Conservation (phyloP, 2,888 invertebrate genomes). For the Rhagonycha fulva region DNA sequence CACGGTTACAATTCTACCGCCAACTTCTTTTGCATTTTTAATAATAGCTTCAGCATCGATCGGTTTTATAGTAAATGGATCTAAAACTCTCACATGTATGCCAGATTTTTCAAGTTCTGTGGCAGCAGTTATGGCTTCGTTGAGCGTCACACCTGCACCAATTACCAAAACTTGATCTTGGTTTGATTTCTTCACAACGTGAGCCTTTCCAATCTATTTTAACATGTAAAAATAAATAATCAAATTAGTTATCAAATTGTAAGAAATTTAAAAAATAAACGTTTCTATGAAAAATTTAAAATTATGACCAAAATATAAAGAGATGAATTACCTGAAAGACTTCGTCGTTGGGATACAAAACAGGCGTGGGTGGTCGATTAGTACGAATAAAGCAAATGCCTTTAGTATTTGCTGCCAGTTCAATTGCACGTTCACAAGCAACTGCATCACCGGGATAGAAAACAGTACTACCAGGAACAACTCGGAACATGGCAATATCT, state of each 20-base stretch:
- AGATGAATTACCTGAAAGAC: slow-evolving; percentile 65
- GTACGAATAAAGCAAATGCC: slow-evolving; percentile 97
- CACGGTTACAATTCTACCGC: slow-evolving; percentile 85
- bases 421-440: slow-evolving; percentile 90
- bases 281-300: too few relatives aligned
- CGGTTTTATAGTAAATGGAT: slow-evolving; percentile 96
- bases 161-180: slow-evolving; percentile 85
- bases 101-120: slow-evolving; percentile 71
- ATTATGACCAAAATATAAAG: too few relatives aligned
- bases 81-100: slow-evolving; percentile 81
- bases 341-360: slow-evolving; percentile 86
- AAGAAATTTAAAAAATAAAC: too few relatives aligned
- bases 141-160: slow-evolving; percentile 92
- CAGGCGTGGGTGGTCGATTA: slow-evolving; percentile 86
- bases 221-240: slow-evolving; percentile 13
- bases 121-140: slow-evolving; percentile 87
- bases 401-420: slow-evolving; percentile 92
- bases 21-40: slow-evolving; percentile 75
- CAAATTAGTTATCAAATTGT: neutral
- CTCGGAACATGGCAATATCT: slow-evolving; percentile 93
- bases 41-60: slow-evolving; percentile 80
- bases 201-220: slow-evolving; percentile 70
- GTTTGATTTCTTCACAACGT: slow-evolving; percentile 75
- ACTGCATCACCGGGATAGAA: slow-evolving; percentile 93
- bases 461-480: slow-evolving; percentile 80